Evolutionary conservation across 2,113 vertebrate species (phyloP).

Genomic region (Hemibagrus wyckioides): DNA sequence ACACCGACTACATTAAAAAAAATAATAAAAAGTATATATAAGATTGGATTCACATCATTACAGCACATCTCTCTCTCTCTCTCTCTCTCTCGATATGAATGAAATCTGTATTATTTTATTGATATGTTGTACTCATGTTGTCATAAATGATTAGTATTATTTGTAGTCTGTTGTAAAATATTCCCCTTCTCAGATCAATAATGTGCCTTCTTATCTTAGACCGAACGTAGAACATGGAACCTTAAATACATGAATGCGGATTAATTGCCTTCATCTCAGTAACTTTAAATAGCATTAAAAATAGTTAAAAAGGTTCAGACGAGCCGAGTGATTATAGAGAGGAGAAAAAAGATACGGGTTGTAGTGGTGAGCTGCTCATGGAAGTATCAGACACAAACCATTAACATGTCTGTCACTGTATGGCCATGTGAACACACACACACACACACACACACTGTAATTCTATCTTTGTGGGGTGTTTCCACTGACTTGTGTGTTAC

Average conservation of each 20-base stretch:
- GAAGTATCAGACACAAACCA: constrained; percentile 18
- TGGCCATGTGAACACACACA: constrained; percentile 16
- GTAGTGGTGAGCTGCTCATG: neutral
- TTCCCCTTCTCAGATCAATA: neutral
- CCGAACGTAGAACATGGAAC: neutral
- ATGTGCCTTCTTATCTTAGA: neutral
- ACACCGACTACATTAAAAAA: neutral
- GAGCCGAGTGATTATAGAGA: neutral
- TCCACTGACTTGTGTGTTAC: constrained; percentile 13
- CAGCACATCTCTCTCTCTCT: no score
- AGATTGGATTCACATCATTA: neutral
- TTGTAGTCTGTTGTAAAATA: neutral
- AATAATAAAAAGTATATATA: neutral
- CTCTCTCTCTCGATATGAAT: no score
- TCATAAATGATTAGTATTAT: neutral
- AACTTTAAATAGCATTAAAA: neutral
- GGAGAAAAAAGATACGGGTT: neutral
- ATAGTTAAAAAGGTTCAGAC: neutral
- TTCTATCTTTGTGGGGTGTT: constrained; percentile 15
- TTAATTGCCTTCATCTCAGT: neutral
- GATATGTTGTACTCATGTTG: neutral
- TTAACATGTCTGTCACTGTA: constrained; percentile 23
- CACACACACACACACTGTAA: constrained; percentile 13
- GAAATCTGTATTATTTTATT: neutral
- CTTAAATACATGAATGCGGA: neutral